Conservation (phyloP, 1,140 invertebrate genomes). For the Acromyrmex charruanus region DNA sequence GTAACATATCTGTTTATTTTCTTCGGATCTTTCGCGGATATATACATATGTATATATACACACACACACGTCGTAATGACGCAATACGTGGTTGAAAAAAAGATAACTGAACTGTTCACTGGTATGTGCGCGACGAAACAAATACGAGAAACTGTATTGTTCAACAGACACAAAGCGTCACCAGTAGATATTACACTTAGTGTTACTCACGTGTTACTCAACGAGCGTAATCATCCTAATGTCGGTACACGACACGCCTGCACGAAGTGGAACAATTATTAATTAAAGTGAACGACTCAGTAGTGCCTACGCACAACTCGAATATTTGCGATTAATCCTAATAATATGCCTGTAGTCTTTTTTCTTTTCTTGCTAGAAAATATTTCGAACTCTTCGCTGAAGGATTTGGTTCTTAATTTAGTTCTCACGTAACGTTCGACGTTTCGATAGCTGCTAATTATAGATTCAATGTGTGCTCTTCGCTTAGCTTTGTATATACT, state of each 20-base stretch:
- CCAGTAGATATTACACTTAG: conserved; percentile 5
- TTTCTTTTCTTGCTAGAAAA: conserved; percentile 10
- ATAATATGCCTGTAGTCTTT: conserved; percentile 22
- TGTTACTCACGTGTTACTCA: conserved; percentile 47
- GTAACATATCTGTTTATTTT: conserved; percentile 63
- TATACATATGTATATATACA: not conserved
- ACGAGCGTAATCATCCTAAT: conserved; percentile 71
- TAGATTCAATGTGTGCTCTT: conserved; percentile 53
- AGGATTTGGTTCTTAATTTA: conserved; percentile 58
- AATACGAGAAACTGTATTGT: not conserved
- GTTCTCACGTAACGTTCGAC: conserved; percentile 59
- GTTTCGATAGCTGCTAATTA: conserved; percentile 61
- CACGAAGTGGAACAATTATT: conserved; percentile 77
- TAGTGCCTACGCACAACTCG: conserved; percentile 64
- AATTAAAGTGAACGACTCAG: conserved; percentile 70
- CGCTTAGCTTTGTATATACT: conserved; percentile 40
- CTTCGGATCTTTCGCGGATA: not conserved
- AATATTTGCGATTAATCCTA: conserved; percentile 14
- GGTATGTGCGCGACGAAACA: conserved; percentile 33
- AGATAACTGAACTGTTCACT: not conserved
- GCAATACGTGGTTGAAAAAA: conserved; percentile 17
- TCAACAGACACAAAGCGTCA: not conserved
- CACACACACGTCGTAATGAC: not conserved
- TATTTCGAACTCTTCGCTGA: conserved; percentile 36
- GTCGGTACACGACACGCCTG: conserved; percentile 54